Evolutionary conservation across 2,113 vertebrate species (phyloP), one percentile per base, ranked within the genome.

Genomic region (Etia nguti): DNA sequence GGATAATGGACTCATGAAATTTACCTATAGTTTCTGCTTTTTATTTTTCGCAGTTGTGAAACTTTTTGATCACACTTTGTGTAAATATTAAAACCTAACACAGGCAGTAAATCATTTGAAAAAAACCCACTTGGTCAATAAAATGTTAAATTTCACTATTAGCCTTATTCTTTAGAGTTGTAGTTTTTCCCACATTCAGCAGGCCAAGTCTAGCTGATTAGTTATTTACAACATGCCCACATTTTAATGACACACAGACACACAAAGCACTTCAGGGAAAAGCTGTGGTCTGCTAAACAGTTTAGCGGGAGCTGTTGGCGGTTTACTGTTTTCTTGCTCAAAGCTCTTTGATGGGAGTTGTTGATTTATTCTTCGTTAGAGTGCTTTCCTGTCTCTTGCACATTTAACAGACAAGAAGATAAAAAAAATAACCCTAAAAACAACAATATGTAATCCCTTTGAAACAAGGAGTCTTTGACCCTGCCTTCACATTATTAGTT

Each of bases 391-490:
- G 22, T 77, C 29, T 52, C 62, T 73, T 86, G 38, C 68, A 38
- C 41, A 60, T 89, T 90, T 52, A 90, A 85, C 54, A 83, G 59
- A 84, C 29, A 79, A 65, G 52, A 29, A 43, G 79, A 82, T 85
- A 75, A 87, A 87, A 86, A 86, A 34, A 12, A 22, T 88, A 88
- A 57, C 77, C 34, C 75, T 87, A 81, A 82, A 88, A 84, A 84
- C 55, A 91, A 87, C 60, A 82, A 88, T 54, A 62, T 56, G 73
- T 20, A 90, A 75, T 50, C 56, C 26, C 15, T 4, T 50, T 54
- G 12, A 59, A 20, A 29, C 38, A 85, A 57, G 36, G 56, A 79
- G 60, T 81, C 29, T 73, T 86, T 54, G 52, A 48, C 26, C 6
- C 29, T 87, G 80, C 79, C 81, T 83, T 86, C 81, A 86, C 83